These are phyloP conservation scores for Archegozetes longisetosus DNA, from an alignment of 1,140 invertebrate species.

Conservation along the genomic window DNA sequence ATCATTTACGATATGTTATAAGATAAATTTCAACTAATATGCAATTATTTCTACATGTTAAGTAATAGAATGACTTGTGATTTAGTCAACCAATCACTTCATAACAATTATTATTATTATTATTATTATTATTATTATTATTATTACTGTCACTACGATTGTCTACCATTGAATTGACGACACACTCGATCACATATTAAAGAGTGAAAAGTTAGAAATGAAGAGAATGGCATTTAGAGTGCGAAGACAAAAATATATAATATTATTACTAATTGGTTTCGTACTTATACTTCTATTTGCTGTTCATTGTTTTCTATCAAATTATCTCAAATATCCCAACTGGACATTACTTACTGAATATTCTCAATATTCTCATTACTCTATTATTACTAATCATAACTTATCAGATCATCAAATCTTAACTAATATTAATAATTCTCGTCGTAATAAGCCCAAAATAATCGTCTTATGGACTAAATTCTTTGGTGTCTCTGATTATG, in stretches of 20 bases:
- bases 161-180: no score
- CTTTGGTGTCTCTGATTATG: conserved; percentile 14
- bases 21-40: no score
- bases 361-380: not conserved
- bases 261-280: not conserved
- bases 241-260: not conserved
- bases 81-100: no score
- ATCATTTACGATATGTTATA: no score
- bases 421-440: not conserved
- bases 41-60: no score
- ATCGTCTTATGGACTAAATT: conserved; percentile 19
- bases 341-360: not conserved
- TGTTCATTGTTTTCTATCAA: not conserved
- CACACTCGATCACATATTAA: no score
- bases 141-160: no score
- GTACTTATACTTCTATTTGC: not conserved
- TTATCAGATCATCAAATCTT: not conserved
- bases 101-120: no score
- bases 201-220: no score
- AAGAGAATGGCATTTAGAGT: no score
- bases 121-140: no score
- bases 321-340: not conserved
- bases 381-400: not conserved
- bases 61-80: no score
- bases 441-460: conserved; percentile 1